These are phyloP conservation scores for Barbus barbus DNA, from an alignment of 2,113 vertebrate species.

Conservation along the genomic window DNA sequence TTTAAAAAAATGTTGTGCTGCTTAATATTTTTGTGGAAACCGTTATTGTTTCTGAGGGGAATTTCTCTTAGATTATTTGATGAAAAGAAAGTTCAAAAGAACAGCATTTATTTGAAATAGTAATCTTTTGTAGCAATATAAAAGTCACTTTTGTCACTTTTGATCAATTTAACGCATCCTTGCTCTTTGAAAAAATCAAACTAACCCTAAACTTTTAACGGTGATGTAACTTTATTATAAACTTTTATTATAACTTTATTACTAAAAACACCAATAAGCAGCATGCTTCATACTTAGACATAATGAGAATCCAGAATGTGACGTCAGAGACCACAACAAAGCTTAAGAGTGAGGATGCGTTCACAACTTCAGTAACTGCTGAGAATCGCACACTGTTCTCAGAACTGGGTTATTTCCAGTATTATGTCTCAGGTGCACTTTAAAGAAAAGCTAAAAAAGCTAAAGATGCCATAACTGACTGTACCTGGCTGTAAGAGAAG, in stretches of 20 bases:
- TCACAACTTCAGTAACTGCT: constrained; percentile 35
- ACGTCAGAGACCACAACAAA: constrained; percentile 48
- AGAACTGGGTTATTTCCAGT: constrained; percentile 54
- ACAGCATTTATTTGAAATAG: background rate
- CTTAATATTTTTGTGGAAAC: background rate
- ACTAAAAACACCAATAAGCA: constrained; percentile 6
- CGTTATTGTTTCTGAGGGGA: background rate
- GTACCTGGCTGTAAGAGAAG: background rate
- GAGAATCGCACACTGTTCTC: constrained; percentile 51
- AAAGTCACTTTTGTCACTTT: background rate
- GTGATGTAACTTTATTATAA: background rate
- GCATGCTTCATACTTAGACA: constrained; percentile 5
- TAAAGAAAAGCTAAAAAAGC: background rate
- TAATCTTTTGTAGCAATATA: background rate
- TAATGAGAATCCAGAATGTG: constrained; percentile 23
- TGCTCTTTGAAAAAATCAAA: background rate
- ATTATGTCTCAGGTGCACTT: background rate
- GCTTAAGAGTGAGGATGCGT: constrained; percentile 29
- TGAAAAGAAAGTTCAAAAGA: background rate
- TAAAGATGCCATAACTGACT: background rate
- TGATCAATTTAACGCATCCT: background rate
- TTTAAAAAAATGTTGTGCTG: background rate
- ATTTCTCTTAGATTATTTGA: background rate
- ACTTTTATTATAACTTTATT: too few relatives aligned
- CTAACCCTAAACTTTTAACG: background rate